Conservation (phyloP, 2,113 vertebrate species). For the Excalfactoria chinensis region DNA sequence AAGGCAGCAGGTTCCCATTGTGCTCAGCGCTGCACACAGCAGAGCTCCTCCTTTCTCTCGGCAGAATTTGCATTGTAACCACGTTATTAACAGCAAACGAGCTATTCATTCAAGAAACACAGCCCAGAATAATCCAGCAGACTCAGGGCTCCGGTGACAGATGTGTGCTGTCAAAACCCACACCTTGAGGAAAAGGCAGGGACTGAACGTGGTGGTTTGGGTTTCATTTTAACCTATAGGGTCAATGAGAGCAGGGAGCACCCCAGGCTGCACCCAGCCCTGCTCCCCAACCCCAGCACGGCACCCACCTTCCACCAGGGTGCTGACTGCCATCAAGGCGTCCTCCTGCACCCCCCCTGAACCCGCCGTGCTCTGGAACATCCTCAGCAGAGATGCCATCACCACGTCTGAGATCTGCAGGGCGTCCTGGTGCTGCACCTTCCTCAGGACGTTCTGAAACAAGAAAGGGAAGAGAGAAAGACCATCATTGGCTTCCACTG, state of each 20-base stretch:
- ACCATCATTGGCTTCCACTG: not conserved
- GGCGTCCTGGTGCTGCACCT: constrained; percentile 96
- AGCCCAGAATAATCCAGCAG: rapidly evolving
- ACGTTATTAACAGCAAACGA: not conserved
- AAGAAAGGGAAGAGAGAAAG: not conserved
- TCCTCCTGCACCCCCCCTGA: constrained; percentile 96
- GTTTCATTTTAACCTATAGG: rapidly evolving
- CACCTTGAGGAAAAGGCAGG: not conserved
- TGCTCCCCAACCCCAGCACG: no score
- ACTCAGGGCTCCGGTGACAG: not conserved
- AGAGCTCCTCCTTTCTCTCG: not conserved
- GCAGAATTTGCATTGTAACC: not conserved
- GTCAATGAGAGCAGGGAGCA: not conserved
- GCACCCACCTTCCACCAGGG: constrained; percentile 92
- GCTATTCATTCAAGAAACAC: not conserved
- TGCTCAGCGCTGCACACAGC: not conserved
- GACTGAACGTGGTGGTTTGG: not conserved
- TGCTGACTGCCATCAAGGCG: constrained; percentile 97
- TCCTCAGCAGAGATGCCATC: constrained; percentile 95
- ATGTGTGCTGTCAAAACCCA: not conserved
- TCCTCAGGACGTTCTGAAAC: constrained; percentile 91
- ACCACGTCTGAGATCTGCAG: constrained; percentile 98
- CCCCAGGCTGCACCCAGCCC: not conserved
- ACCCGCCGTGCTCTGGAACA: constrained; percentile 98
- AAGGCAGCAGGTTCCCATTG: not conserved